Percentiles rank a stretch among this genome's conserved stretches.
phyloP scores from a whole-genome alignment of 2,888 invertebrate species.

The Baccha elongata region DNA sequence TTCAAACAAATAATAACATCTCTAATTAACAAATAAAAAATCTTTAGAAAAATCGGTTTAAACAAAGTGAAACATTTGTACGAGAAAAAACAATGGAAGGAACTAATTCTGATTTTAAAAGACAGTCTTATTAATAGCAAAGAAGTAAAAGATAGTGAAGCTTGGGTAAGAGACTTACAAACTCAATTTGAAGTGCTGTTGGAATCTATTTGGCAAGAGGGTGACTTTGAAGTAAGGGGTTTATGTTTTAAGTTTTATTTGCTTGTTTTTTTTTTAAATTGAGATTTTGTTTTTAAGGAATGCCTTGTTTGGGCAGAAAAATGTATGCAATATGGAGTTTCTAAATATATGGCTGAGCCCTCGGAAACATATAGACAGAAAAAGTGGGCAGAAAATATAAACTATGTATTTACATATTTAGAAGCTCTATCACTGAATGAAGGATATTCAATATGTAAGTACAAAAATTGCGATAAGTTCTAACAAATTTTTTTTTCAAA shows the following conservation, averaged over 20 bases:
- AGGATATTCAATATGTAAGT: conserved; percentile 83
- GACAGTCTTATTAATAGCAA: conserved; percentile 81
- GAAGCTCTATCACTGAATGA: conserved; percentile 84
- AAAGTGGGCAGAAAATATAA: conserved; percentile 83
- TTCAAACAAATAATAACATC: neutral
- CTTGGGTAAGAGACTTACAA: conserved; percentile 74
- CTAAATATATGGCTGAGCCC: conserved; percentile 84
- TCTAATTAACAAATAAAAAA: neutral
- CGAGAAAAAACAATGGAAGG: conserved; percentile 85
- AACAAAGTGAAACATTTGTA: conserved; percentile 87
- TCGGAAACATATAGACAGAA: conserved; percentile 79
- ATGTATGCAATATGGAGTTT: conserved; percentile 89
- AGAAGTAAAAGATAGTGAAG: conserved; percentile 76
- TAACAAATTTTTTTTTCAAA: conserved; percentile 27
- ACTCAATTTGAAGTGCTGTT: conserved; percentile 83
- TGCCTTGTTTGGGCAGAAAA: conserved; percentile 91
- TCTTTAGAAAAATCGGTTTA: conserved; percentile 83
- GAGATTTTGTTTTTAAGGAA: conserved; percentile 78
- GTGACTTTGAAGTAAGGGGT: conserved; percentile 82
- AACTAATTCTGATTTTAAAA: conserved; percentile 87
- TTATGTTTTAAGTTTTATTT: neutral
- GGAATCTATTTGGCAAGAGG: conserved; percentile 86
- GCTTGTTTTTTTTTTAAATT: neutral
- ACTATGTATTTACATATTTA: conserved; percentile 81
- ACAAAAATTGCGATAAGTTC: too few species aligned